Base-by-base conservation (phyloP, 1,140 invertebrate species). In the Charaxes varanes region DNA sequence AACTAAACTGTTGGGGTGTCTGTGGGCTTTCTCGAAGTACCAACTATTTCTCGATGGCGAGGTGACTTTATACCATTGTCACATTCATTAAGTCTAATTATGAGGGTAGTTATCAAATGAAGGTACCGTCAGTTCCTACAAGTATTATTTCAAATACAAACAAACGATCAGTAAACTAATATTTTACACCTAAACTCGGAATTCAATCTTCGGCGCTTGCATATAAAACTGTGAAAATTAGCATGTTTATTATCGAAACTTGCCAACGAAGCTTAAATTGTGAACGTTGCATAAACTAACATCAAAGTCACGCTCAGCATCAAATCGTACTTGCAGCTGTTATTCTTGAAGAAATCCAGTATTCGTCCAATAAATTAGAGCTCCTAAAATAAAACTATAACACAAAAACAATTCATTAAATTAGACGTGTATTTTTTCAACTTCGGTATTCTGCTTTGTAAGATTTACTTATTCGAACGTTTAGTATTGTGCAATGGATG, bases 241-340 rank as follows among this genome's bases (percentile, higher is more conserved):
- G n/a, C n/a, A n/a, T n/a, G 22, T 33, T 35, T 42, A 36, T 31
- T 18, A 30, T 30, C 22, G 2, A 43, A 36, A 36, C 18, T 36
- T 31, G 18, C 24, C 30, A 43, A 35, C 41, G 14, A 16, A 30
- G 27, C 36, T 40, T 30, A 31, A 30, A 40, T 22, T 4, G 7
- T 14, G 12, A 43, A 36, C 23, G 26, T 24, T 35, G 41, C 41
- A 21, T 36, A 43, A 43, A 30, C 32, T 31, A 36, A 43, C 41
- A 43, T 43, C 41, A 43, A 43, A 43, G 41, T 43, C 33, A 11
- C 14, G 15, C 8, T 10, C 15, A 13, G 19, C 6, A 33, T 13
- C 12, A 3, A 33, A 43, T 16, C n/a, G 18, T 19, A 37, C 4
- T 11, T 37, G 15, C 12, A 16, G 13, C 31, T 46, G 28, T 32